A percentile compares a stretch with the other conserved stretches of the same genome.
Evolutionary conservation across 2,113 vertebrate species (phyloP).

Genomic region (Paralichthys olivaceus): DNA sequence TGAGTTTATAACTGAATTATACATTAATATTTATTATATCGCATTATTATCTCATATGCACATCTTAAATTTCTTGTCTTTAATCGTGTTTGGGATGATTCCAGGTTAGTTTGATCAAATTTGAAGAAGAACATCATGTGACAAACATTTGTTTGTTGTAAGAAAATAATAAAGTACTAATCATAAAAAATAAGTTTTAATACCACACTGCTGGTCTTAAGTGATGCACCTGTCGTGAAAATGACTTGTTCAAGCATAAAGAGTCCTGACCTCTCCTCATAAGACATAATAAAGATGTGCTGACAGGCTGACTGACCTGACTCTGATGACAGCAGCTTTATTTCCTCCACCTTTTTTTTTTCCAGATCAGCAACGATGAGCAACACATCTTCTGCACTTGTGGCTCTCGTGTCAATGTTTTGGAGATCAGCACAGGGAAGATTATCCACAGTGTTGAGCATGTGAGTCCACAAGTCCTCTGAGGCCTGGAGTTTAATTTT

Average conservation of each 20-base stretch:
- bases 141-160: too few species aligned
- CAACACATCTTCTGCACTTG: slow-evolving; percentile 91
- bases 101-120: too few species aligned
- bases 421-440: slow-evolving; percentile 88
- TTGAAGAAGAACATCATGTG: too few species aligned
- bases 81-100: too few species aligned
- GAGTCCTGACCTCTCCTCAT: not conserved
- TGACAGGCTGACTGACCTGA: not conserved
- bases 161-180: too few species aligned
- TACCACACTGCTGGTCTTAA: not conserved
- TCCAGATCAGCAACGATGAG: slow-evolving; percentile 89
- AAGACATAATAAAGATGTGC: not conserved
- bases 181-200: too few species aligned
- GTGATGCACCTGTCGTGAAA: not conserved
- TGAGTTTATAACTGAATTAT: too few species aligned
- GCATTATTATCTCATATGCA: too few species aligned
- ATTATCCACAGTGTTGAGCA: slow-evolving; percentile 87
- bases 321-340: not conserved
- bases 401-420: slow-evolving; percentile 87
- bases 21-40: too few species aligned
- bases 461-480: slow-evolving; percentile 76
- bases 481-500: not conserved
- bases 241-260: not conserved
- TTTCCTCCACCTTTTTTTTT: not conserved
- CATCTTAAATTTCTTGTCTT: too few species aligned